These are phyloP conservation scores for Enteromius anoplus DNA, from an alignment of 2,797 vertebrate genomes.

Conservation along the genomic window DNA sequence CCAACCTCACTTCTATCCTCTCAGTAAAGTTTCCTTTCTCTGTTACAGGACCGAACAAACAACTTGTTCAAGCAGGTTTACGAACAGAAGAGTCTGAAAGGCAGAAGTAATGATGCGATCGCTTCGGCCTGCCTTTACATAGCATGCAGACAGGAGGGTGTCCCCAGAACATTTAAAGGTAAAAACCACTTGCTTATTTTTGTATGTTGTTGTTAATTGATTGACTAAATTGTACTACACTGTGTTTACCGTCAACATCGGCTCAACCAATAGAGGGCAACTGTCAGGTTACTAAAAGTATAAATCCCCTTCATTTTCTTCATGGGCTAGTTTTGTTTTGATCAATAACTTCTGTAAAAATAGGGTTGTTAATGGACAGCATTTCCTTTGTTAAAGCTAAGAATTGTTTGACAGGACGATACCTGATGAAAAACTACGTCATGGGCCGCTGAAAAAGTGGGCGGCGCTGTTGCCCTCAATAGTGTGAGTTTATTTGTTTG, in stretches of 20 bases:
- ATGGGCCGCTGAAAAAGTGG: slow-evolving; percentile 17
- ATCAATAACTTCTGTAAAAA: neutral
- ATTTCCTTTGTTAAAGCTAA: neutral
- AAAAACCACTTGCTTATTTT: slow-evolving; percentile 33
- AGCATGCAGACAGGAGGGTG: slow-evolving; percentile 97
- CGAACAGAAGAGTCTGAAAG: slow-evolving; percentile 98
- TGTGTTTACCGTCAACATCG: neutral
- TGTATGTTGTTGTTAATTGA: neutral
- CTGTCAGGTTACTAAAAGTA: neutral
- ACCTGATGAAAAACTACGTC: neutral
- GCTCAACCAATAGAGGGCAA: neutral
- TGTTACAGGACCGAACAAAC: slow-evolving; percentile 95
- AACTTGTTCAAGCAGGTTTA: slow-evolving; percentile 99
- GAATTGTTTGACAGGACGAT: neutral
- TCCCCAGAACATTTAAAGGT: slow-evolving; percentile 99
- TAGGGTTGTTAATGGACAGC: neutral
- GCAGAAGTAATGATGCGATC: slow-evolving; percentile 96
- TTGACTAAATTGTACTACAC: neutral
- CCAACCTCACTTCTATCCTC: neutral
- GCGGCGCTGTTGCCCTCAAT: neutral
- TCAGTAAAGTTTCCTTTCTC: slow-evolving; percentile 56
- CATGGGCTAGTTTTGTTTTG: neutral
- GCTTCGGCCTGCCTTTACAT: slow-evolving; percentile 99
- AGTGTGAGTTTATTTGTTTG: slow-evolving; percentile 1
- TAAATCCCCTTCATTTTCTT: neutral